Evolutionary conservation across 2,888 invertebrate genomes (phyloP), one percentile per base, ranked within the genome.

Genomic region (Drosophila mimica): DNA sequence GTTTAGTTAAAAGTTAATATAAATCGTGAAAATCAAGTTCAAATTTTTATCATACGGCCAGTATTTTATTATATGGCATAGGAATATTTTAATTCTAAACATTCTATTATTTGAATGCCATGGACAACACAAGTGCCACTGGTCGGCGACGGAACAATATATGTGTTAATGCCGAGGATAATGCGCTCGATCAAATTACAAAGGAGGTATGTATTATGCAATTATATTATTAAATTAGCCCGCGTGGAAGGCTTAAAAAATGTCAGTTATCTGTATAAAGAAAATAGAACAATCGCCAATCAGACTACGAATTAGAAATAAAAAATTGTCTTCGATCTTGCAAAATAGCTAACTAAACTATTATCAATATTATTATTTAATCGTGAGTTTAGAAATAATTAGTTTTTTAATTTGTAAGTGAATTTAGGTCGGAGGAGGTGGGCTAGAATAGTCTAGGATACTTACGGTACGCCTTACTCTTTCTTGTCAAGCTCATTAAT

Each of bases 101-200:
- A 49, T 49, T 49, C 17, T 46, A 46, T 46, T 15, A 46, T 58
- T 48, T 83, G 17, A 62, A 48, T 72, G 67, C 61, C 57, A 93
- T 93, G 93, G 93, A 93, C 82, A 92, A 90, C 77, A 89, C 92
- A 80, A 92, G 91, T 81, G 91, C 92, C 76, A 92, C 92, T 76
- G 95, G 95, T 92, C 94, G 97, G 93, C 95, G 97, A 94, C 95
- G 97, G 94, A 95, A 96, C 94, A 95, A 96, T 93, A 94, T 96
- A 81, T 97, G 98, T 94, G 97, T 98, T 90, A 93, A 93, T 87
- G 98, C 98, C n/a, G 99, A 99, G 94, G 99, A 99, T 94, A 98
- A 98, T 93, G 99, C 99, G 58, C 95, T 99, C 69, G 98, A 99
- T 94, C 97, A 98, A 94, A 99, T 99, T 86, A 98, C 99, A 61